These are phyloP conservation scores for Diaphora mendica DNA, from an alignment of 2,888 invertebrate species.

Conservation along the genomic window DNA sequence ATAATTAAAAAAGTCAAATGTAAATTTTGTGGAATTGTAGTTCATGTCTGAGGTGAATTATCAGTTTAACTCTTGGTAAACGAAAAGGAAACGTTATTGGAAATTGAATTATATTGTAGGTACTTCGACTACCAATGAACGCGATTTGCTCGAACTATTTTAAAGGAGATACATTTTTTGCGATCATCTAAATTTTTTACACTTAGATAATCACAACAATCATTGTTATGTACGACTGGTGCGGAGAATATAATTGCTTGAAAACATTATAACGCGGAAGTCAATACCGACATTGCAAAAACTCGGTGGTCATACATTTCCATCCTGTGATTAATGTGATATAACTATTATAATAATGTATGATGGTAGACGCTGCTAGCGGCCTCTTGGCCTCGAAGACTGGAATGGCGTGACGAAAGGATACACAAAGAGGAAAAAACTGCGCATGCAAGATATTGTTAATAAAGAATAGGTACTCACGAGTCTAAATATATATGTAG, in stretches of 20 bases:
- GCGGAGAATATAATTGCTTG: conserved; percentile 40
- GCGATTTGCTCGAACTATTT: conserved; percentile 71
- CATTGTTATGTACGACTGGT: conserved; percentile 48
- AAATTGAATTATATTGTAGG: conserved; percentile 57
- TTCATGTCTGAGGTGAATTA: background rate
- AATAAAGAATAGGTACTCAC: conserved; percentile 54
- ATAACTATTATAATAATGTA: conserved; percentile 46
- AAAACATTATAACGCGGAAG: conserved; percentile 54
- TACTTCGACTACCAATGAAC: conserved; percentile 62
- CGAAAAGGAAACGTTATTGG: conserved; percentile 50
- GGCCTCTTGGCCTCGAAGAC: conserved; percentile 69
- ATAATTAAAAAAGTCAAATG: conserved; percentile 65
- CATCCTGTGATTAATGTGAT: conserved; percentile 29
- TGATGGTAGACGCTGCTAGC: conserved; percentile 52
- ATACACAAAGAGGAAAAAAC: conserved; percentile 58
- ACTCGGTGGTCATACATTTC: conserved; percentile 33
- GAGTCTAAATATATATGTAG: conserved; percentile 38
- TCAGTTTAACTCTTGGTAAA: background rate
- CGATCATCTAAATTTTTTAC: conserved; percentile 52
- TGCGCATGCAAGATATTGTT: conserved; percentile 54
- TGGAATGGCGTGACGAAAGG: conserved; percentile 68
- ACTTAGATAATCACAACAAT: conserved; percentile 56
- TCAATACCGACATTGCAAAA: conserved; percentile 43
- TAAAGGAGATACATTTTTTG: conserved; percentile 59
- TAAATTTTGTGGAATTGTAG: conserved; percentile 48